These are phyloP conservation scores for Pachyuromys duprasi DNA, from an alignment of 2,797 vertebrate genomes.

Conservation along the genomic window DNA sequence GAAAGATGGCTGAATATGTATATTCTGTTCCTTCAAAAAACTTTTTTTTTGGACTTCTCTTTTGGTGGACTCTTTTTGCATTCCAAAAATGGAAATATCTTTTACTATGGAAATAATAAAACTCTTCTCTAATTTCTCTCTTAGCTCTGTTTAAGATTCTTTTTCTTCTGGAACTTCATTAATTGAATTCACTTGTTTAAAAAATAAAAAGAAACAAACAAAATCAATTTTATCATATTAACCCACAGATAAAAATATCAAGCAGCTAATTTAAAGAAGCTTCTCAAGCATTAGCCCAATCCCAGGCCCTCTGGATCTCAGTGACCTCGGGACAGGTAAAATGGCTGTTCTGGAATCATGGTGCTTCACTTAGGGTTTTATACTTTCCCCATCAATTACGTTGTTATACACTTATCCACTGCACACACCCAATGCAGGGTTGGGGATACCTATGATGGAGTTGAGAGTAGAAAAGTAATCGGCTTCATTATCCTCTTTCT, in stretches of 20 bases:
- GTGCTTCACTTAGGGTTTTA: neutral
- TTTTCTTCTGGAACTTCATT: neutral
- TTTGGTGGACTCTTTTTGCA: neutral
- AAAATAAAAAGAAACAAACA: neutral
- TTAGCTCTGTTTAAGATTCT: neutral
- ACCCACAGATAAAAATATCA: neutral
- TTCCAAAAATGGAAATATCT: neutral
- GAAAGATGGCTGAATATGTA: neutral
- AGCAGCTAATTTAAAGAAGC: neutral
- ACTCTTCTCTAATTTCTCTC: neutral
- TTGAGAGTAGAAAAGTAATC: neutral
- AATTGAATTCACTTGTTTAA: neutral
- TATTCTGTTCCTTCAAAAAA: neutral
- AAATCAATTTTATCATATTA: neutral
- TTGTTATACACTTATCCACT: neutral
- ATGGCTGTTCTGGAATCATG: neutral
- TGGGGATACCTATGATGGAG: too few relatives aligned
- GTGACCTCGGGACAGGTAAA: neutral
- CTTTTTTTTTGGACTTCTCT: neutral
- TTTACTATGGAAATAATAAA: neutral
- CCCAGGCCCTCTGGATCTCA: neutral
- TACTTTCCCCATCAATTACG: neutral
- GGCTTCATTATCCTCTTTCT: neutral
- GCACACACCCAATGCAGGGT: too few relatives aligned
- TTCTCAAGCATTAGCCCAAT: neutral